phyloP scores from a whole-genome alignment of 1,140 invertebrate genomes.

The Megalopta genalis region DNA sequence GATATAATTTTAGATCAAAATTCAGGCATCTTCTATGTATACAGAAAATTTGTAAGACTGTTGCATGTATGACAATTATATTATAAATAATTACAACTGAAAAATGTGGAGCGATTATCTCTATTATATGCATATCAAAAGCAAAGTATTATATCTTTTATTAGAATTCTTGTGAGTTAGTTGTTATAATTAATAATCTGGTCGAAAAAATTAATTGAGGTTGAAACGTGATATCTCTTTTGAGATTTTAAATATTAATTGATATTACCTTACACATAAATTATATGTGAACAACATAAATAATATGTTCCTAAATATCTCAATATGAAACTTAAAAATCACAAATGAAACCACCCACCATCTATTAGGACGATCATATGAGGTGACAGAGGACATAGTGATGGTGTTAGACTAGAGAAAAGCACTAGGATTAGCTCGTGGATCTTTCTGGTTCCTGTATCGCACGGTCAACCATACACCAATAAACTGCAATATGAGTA shows the following conservation, averaged over 20 bases:
- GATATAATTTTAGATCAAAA: not conserved
- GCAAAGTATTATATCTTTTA: too few species aligned
- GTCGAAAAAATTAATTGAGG: not conserved
- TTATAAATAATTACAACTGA: too few species aligned
- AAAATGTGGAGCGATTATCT: too few species aligned
- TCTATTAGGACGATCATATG: slow-evolving; percentile 75
- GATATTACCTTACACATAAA: not conserved
- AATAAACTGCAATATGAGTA: slow-evolving; percentile 90
- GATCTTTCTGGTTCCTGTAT: slow-evolving; percentile 98
- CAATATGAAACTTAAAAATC: slow-evolving; percentile 44
- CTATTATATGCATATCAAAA: too few species aligned
- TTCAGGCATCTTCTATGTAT: not conserved
- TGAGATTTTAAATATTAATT: not conserved
- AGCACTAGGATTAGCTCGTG: slow-evolving; percentile 95
- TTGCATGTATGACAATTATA: too few species aligned
- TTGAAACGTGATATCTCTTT: not conserved
- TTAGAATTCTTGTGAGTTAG: too few species aligned
- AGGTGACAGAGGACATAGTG: slow-evolving; percentile 77
- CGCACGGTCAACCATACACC: slow-evolving; percentile 98
- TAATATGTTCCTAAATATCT: slow-evolving; percentile 12
- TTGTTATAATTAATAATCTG: not conserved
- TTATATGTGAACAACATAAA: not conserved
- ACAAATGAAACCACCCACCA: slow-evolving; percentile 78
- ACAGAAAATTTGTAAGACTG: not conserved
- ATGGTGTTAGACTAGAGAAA: slow-evolving; percentile 90